Evolutionary conservation across 2,797 vertebrate species (phyloP).

Genomic region (Acanthurus leucopareius): DNA sequence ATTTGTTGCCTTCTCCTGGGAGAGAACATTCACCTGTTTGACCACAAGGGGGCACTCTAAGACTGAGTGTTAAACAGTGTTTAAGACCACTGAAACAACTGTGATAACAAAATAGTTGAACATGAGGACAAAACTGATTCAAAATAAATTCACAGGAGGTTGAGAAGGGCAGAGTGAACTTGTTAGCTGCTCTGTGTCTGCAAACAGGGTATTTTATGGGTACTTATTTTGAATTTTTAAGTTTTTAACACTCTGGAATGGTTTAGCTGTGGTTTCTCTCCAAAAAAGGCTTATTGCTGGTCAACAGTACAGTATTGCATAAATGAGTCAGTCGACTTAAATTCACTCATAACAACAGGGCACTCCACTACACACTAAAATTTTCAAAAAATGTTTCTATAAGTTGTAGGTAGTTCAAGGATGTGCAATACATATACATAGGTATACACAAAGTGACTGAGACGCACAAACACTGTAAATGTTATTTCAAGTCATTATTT

Average conservation of each 20-base stretch:
- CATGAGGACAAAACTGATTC: neutral
- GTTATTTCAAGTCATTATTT: neutral
- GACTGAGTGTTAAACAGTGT: slow-evolving; percentile 25
- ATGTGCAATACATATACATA: slow-evolving; percentile 19
- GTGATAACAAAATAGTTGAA: neutral
- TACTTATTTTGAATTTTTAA: slow-evolving; percentile 2
- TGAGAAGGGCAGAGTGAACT: neutral
- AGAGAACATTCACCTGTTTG: slow-evolving; percentile 15
- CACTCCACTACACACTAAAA: neutral
- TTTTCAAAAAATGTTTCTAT: neutral
- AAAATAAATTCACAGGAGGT: neutral
- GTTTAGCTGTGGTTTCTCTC: too few relatives aligned
- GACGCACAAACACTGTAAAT: neutral
- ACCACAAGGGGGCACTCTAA: slow-evolving; percentile 65
- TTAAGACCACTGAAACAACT: neutral
- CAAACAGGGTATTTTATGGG: neutral
- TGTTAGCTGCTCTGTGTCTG: neutral
- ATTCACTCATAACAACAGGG: slow-evolving; percentile 17
- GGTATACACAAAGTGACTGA: neutral
- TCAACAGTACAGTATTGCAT: neutral
- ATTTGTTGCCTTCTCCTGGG: neutral
- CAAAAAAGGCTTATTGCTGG: too few relatives aligned
- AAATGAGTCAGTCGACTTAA: slow-evolving; percentile 9
- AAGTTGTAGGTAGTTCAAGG: neutral
- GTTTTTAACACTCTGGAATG: neutral